phyloP scores from a whole-genome alignment of 1,140 invertebrate species.

The Oedothorax gibbosus region DNA sequence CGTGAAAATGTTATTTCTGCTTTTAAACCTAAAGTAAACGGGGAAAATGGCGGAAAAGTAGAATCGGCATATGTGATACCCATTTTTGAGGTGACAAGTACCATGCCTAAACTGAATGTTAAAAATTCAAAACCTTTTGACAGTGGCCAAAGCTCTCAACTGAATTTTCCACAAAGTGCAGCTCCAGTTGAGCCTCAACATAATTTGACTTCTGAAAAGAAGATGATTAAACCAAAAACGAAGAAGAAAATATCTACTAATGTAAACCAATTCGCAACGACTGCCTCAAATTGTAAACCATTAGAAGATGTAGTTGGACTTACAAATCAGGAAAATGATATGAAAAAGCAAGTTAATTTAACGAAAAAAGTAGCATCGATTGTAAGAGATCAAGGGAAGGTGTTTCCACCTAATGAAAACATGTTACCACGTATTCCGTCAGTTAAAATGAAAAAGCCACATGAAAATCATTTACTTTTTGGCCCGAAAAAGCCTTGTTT shows the following conservation, averaged over 20 bases:
- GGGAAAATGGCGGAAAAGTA: conserved; percentile 18
- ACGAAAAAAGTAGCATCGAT: too few relatives aligned
- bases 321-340: too few relatives aligned
- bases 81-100: conserved; percentile 51
- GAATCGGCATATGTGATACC: conserved; percentile 54
- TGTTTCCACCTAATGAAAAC: neutral
- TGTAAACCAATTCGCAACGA: neutral
- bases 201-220: neutral
- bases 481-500: conserved; percentile 13
- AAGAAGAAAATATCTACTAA: neutral
- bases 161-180: neutral
- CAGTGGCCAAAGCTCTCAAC: neutral
- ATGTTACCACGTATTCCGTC: neutral
- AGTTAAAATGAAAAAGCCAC: neutral
- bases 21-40: neutral
- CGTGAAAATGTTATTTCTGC: too few relatives aligned
- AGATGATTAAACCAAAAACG: neutral
- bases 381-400: too few relatives aligned
- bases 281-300: neutral
- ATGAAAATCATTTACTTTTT: neutral
- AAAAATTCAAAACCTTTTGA: neutral
- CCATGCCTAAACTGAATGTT: conserved; percentile 2
- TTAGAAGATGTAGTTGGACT: too few relatives aligned
- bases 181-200: neutral
- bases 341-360: too few relatives aligned